These are phyloP conservation scores for Cisticola juncidis DNA, from an alignment of 2,113 vertebrate genomes.

Conservation along the genomic window DNA sequence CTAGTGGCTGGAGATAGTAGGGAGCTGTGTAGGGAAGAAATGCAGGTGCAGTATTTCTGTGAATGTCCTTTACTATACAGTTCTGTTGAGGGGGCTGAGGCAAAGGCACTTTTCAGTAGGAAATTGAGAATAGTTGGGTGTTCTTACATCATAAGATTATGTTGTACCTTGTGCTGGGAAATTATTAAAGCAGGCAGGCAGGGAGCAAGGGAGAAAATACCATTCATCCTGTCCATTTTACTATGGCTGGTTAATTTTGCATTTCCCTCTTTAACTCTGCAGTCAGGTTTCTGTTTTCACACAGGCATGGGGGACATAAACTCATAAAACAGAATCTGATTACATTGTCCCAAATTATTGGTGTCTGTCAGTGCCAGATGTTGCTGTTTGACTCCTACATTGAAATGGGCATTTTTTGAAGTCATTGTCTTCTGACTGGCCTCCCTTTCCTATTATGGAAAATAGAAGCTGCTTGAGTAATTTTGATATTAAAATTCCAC, in stretches of 20 bases:
- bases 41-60: not conserved
- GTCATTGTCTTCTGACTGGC: not conserved
- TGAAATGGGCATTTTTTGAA: not conserved
- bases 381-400: not conserved
- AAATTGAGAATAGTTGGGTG: not conserved
- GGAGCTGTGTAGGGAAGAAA: not conserved
- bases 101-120: not conserved
- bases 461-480: not conserved
- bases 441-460: not conserved
- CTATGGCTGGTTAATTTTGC: not conserved
- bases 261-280: not conserved
- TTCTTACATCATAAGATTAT: not conserved
- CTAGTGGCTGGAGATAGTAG: not conserved
- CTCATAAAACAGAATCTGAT: not conserved
- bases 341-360: not conserved
- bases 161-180: not conserved
- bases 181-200: not conserved
- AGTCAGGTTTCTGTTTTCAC: not conserved
- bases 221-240: not conserved
- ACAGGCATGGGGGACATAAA: fast-evolving
- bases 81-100: not conserved
- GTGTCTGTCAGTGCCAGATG: not conserved
- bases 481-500: not conserved
- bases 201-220: not conserved
- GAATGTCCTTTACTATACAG: not conserved